Conservation (phyloP, 2,888 invertebrate genomes). For the Diplolepis rosae region DNA sequence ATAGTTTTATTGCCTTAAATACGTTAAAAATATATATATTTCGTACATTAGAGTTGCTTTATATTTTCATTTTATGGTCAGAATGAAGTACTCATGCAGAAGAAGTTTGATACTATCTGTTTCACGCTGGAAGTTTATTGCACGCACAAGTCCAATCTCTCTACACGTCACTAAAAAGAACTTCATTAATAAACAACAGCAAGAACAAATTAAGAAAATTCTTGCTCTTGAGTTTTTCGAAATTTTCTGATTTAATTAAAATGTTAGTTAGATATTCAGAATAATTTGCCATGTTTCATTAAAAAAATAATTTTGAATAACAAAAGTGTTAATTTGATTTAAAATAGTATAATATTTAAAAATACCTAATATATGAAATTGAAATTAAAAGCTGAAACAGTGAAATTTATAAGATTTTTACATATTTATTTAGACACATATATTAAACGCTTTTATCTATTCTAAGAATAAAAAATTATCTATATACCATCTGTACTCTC, state of each 20-base stretch:
- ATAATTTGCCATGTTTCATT: too few species aligned
- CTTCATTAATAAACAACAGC: background rate
- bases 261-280: background rate
- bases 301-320: too few species aligned
- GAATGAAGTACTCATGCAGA: background rate
- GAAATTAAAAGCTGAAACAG: too few species aligned
- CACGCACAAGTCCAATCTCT: background rate
- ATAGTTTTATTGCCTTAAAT: background rate
- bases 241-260: background rate
- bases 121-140: slow-evolving; percentile 5
- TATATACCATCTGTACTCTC: too few species aligned
- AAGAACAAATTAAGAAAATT: background rate
- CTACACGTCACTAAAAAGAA: background rate
- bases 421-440: too few species aligned
- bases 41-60: background rate
- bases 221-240: background rate
- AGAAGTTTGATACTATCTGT: background rate
- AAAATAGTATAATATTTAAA: too few species aligned
- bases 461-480: too few species aligned
- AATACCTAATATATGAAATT: too few species aligned
- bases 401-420: too few species aligned
- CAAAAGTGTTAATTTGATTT: too few species aligned
- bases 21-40: background rate
- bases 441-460: too few species aligned
- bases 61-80: slow-evolving; percentile 19